phyloP scores from a whole-genome alignment of 1,140 invertebrate genomes.

The Globodera rostochiensis region DNA sequence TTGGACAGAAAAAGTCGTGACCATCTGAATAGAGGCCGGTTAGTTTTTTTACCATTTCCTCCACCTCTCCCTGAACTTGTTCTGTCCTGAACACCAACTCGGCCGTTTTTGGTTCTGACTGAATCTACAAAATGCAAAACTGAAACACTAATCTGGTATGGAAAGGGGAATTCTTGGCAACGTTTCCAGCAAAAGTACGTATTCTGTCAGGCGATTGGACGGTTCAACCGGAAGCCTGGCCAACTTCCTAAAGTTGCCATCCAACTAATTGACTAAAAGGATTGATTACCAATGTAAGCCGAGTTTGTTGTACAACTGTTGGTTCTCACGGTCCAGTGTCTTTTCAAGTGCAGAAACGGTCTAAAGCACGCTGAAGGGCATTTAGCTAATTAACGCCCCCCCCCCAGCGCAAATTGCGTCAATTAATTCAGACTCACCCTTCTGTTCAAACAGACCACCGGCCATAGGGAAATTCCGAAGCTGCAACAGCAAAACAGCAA shows the following conservation, averaged over 20 bases:
- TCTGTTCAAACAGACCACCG: slow-evolving; percentile 60
- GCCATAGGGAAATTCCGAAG: slow-evolving; percentile 64
- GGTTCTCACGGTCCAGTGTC: slow-evolving; percentile 60
- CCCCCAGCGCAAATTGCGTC: not conserved
- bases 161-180: slow-evolving; percentile 57
- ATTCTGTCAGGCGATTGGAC: slow-evolving; percentile 54
- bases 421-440: slow-evolving; percentile 45
- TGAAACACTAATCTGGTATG: slow-evolving; percentile 51
- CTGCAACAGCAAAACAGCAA: slow-evolving; percentile 64
- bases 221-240: slow-evolving; percentile 51
- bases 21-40: too few species aligned
- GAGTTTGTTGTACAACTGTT: slow-evolving; percentile 63
- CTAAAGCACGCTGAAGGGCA: slow-evolving; percentile 43
- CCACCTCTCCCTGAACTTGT: too few species aligned
- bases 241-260: slow-evolving; percentile 53
- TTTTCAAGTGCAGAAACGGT: slow-evolving; percentile 63
- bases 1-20: too few species aligned
- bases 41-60: too few species aligned
- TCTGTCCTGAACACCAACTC: too few species aligned
- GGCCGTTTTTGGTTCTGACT: not conserved
- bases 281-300: slow-evolving; percentile 37
- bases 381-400: not conserved
- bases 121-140: slow-evolving; percentile 39
- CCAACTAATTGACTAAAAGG: not conserved
- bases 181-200: slow-evolving; percentile 62